A percentile compares a stretch with the other conserved stretches of the same genome.
Conservation (phyloP, 2,888 invertebrate species). For the Dysmachus trigonus region DNA sequence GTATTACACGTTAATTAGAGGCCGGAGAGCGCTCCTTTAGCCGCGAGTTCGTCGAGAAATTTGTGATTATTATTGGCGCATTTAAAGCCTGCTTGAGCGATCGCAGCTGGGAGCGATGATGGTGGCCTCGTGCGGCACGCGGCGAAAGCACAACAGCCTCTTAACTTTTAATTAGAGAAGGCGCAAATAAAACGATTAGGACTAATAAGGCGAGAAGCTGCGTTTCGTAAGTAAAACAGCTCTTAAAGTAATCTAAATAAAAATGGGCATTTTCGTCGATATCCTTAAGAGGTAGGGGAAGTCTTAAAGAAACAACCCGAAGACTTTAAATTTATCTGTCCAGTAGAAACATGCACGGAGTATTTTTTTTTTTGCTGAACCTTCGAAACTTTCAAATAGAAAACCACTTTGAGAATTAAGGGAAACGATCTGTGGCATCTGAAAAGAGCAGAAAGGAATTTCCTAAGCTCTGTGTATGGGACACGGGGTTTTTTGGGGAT, state of each 20-base stretch:
- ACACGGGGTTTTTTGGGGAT: neutral
- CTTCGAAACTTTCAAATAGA: slow-evolving; percentile 32
- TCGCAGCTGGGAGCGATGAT: neutral
- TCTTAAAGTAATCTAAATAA: neutral
- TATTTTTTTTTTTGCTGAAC: slow-evolving; percentile 29
- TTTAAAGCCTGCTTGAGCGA: neutral
- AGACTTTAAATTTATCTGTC: slow-evolving; percentile 15
- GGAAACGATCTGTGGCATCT: slow-evolving; percentile 37
- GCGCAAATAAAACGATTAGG: neutral
- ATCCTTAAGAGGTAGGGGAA: neutral
- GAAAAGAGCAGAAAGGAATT: slow-evolving; percentile 27
- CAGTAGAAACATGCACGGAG: slow-evolving; percentile 22
- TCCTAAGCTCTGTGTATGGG: neutral
- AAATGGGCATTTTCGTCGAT: neutral
- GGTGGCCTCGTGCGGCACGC: neutral
- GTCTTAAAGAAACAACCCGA: neutral
- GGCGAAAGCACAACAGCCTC: neutral
- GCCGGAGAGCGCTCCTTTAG: neutral
- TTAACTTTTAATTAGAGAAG: neutral
- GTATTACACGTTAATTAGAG: neutral
- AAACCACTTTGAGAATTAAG: slow-evolving; percentile 29
- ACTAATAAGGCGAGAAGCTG: neutral
- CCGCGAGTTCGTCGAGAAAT: neutral
- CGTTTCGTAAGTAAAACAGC: neutral
- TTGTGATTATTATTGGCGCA: neutral